Percentiles rank a stretch among this genome's conserved stretches.
phyloP scores from a whole-genome alignment of 2,113 vertebrate species.

The Pomatostomus ruficeps region DNA sequence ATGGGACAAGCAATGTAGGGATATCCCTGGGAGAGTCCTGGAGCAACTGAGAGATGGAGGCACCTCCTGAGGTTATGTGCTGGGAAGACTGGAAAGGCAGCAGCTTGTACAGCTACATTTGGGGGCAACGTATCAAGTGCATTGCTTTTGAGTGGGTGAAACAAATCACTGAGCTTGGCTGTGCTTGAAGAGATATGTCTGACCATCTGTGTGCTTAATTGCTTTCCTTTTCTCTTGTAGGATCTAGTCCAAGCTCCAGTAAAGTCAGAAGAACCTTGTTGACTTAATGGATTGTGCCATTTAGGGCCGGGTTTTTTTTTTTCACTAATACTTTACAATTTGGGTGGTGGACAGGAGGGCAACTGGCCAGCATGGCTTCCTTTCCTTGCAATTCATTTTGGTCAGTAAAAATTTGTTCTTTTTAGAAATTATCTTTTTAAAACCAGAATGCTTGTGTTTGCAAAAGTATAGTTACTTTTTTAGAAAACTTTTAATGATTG shows the following conservation, averaged over 20 bases:
- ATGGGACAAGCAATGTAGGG: fast-evolving
- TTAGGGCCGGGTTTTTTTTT: not conserved
- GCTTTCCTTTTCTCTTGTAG: not conserved
- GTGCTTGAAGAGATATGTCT: not conserved
- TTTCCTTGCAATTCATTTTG: not conserved
- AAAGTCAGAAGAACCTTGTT: not conserved
- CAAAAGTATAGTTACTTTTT: not conserved
- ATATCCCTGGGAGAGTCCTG: not conserved
- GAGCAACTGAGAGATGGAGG: not conserved
- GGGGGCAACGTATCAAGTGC: fast-evolving
- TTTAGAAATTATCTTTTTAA: not conserved
- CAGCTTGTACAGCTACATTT: not conserved
- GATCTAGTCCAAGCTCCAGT: not conserved
- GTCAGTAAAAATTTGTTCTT: not conserved
- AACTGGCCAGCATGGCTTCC: not conserved
- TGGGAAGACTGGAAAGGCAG: not conserved
- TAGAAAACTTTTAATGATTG: not conserved
- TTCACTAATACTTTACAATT: not conserved
- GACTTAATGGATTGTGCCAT: not conserved
- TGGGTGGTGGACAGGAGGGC: not conserved
- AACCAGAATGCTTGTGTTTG: not conserved
- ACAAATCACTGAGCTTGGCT: not conserved
- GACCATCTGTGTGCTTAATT: not conserved
- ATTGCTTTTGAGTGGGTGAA: not conserved
- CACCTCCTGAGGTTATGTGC: fast-evolving